Base-by-base conservation (phyloP, 2,113 vertebrate species). In the Neogobius melanostomus region DNA sequence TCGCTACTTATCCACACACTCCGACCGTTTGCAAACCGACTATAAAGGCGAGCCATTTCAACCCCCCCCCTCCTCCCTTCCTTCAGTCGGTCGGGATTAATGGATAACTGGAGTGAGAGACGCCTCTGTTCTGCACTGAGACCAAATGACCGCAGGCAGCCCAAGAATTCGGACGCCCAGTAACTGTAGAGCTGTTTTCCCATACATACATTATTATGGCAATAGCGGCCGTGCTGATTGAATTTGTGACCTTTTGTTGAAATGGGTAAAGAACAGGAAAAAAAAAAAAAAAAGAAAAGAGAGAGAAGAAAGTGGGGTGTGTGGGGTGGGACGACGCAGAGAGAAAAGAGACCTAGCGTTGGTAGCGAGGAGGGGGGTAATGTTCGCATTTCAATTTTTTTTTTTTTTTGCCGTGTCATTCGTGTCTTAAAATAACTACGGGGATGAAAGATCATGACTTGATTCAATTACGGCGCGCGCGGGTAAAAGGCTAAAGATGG, bases 211-310 rank as follows among this genome's bases (percentile, higher is more conserved):
- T 91, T 92, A 91, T 88, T 90, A 91, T 86, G 84, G 89, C 91
- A 90, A 89, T 90, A 87, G 89, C 80, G 62, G 79, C 75, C 7
- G 83, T 89, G 88, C 79, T 92, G 90, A 93, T 93, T 92, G 92
- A 92, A 93, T 92, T 93, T 92, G 88, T 93, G 92, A 93, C 92
- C 92, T 93, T 93, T 93, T 89, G 90, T 85, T 87, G 90, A 91
- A 92, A 93, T 92, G 87, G 88, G 85, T 36, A 36, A 36, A 36
- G 28, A 36, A 36, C 7, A 11, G 46, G 7, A 3, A 3, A 1
- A 7, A 47, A 47, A 47, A 47, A 47, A 47, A 47, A 47, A 47
- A 47, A 47, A 47, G 89, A 82, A 76, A 71, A 71, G n/a, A 44
- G 36, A 43, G 59, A 15, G 42, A 42, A 61, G 59, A 51, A 57